Conservation (phyloP, 2,113 vertebrate genomes). For the Catharus minimus region DNA sequence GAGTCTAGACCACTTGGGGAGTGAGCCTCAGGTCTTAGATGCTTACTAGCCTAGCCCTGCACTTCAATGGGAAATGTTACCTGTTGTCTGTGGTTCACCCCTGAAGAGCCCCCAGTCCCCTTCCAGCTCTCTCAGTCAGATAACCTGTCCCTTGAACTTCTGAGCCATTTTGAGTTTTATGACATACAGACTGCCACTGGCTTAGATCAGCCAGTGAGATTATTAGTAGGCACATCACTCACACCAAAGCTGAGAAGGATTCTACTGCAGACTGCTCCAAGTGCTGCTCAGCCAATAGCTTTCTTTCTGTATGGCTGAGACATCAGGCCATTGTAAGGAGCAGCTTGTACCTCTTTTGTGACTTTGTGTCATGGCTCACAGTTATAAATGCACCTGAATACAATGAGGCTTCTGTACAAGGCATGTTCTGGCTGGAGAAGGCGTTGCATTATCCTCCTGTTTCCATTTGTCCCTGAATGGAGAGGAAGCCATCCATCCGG, state of each 20-base stretch:
- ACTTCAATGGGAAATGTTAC: not conserved
- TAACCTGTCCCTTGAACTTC: not conserved
- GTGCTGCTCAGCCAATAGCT: not conserved
- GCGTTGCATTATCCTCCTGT: not conserved
- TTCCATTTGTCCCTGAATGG: not conserved
- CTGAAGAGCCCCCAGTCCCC: rapidly evolving
- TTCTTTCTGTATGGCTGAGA: not conserved
- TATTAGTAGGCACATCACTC: not conserved
- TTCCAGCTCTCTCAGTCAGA: not conserved
- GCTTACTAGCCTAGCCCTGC: not conserved
- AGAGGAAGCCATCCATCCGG: not conserved
- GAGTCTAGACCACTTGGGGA: not conserved
- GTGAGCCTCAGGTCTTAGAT: not conserved
- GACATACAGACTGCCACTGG: not conserved
- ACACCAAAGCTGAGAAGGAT: not conserved
- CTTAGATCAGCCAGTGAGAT: not conserved
- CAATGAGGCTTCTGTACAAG: not conserved
- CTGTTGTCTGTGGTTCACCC: not conserved
- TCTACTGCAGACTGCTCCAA: not conserved
- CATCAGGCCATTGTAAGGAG: not conserved
- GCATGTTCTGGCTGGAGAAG: not conserved
- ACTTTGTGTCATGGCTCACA: not conserved
- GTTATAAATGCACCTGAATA: not conserved
- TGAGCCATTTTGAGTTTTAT: not conserved
- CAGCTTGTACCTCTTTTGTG: not conserved